Conservation (phyloP, 2,113 vertebrate genomes). For the Limanda limanda region DNA sequence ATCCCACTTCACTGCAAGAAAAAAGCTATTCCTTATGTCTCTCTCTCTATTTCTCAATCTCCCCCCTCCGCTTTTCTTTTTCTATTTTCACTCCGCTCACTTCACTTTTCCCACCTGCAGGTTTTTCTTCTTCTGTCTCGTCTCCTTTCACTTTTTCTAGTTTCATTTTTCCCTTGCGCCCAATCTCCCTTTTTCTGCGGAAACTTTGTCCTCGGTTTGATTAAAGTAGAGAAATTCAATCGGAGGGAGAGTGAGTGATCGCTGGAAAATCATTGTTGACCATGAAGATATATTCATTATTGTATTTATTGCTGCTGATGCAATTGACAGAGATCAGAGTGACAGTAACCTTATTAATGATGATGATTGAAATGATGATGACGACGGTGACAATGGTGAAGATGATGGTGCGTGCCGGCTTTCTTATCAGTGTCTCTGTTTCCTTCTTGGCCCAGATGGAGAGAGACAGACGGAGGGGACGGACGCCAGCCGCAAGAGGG, state of each 20-base stretch:
- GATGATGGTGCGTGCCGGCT: conserved; percentile 23
- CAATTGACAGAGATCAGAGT: conserved; percentile 20
- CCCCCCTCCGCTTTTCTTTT: not conserved
- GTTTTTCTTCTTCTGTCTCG: conserved; percentile 33
- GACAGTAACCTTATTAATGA: conserved; percentile 45
- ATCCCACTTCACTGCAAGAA: conserved; percentile 46
- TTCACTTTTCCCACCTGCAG: conserved; percentile 31
- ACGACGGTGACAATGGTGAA: conserved; percentile 3
- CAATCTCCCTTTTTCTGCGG: conserved; percentile 22
- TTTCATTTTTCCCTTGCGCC: conserved; percentile 29
- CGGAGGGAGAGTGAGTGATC: conserved; percentile 17
- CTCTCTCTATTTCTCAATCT: conserved; percentile 1
- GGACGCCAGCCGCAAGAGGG: conserved; percentile 82
- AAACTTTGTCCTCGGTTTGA: conserved; percentile 38
- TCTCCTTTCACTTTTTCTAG: conserved; percentile 43
- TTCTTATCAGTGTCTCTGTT: conserved; percentile 51
- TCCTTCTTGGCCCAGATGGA: conserved; percentile 83
- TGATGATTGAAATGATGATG: conserved; percentile 6
- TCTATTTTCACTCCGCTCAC: not conserved
- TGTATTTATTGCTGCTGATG: conserved; percentile 27
- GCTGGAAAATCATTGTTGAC: conserved; percentile 39
- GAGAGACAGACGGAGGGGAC: conserved; percentile 89
- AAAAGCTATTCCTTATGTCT: conserved; percentile 51
- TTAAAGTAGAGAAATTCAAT: conserved; percentile 14
- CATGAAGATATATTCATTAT: conserved; percentile 39